phyloP scores from a whole-genome alignment of 2,888 invertebrate genomes.

The Leucoma salicis region DNA sequence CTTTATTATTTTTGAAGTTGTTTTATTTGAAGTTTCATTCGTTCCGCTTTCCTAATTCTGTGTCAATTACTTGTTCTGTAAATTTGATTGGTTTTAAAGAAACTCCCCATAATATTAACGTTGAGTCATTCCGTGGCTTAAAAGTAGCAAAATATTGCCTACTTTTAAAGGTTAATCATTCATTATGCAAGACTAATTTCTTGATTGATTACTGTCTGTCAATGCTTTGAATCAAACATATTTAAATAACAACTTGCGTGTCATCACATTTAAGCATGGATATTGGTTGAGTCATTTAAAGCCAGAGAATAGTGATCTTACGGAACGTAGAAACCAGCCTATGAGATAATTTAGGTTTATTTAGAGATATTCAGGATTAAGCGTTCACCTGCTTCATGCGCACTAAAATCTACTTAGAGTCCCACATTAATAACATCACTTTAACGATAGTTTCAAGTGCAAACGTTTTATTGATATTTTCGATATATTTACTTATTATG shows the following conservation, averaged over 20 bases:
- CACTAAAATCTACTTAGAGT: too few species aligned
- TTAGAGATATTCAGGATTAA: too few species aligned
- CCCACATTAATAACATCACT: too few species aligned
- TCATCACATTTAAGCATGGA: too few species aligned
- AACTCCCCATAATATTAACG: conserved; percentile 11
- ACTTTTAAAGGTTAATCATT: not conserved
- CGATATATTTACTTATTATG: conserved; percentile 52
- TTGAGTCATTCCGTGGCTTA: conserved; percentile 14
- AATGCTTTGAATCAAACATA: too few species aligned
- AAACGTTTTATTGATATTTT: conserved; percentile 11
- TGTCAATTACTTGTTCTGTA: conserved; percentile 38
- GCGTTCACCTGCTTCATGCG: too few species aligned
- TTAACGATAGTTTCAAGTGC: too few species aligned
- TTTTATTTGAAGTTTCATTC: conserved; percentile 40
- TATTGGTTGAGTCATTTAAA: too few species aligned
- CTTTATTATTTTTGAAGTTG: conserved; percentile 36
- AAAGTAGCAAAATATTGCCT: not conserved
- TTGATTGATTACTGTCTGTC: not conserved
- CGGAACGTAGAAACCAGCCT: too few species aligned
- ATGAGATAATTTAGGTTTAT: too few species aligned
- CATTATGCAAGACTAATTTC: not conserved
- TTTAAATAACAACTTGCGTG: too few species aligned
- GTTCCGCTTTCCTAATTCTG: conserved; percentile 63
- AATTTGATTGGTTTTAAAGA: conserved; percentile 29
- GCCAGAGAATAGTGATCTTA: too few species aligned